Evolutionary conservation across 2,888 invertebrate species (phyloP).

Genomic region (Apoda limacodes): DNA sequence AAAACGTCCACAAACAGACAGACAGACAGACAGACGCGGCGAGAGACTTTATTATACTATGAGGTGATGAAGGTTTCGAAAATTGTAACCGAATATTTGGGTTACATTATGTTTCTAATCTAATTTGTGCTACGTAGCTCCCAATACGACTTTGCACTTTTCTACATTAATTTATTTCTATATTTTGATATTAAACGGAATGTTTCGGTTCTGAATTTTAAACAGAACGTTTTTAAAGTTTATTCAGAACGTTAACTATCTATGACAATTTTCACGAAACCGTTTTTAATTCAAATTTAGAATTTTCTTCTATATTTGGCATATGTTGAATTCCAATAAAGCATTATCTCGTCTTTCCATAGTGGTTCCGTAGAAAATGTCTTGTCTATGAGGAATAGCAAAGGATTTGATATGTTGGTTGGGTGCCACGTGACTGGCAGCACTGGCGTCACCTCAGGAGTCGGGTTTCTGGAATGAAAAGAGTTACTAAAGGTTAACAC

Average conservation of each 20-base stretch:
- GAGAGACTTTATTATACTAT: too few species aligned
- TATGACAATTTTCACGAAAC: constrained; percentile 1
- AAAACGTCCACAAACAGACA: too few species aligned
- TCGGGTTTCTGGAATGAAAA: constrained; percentile 38
- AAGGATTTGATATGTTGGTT: constrained; percentile 26
- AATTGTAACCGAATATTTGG: too few species aligned
- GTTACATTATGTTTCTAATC: too few species aligned
- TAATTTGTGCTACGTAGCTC: neutral
- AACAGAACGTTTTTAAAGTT: constrained; percentile 1
- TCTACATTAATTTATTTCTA: too few species aligned
- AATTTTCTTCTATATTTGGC: constrained; percentile 42
- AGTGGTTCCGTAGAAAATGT: constrained; percentile 30
- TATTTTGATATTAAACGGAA: too few species aligned
- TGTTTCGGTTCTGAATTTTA: constrained; percentile 6
- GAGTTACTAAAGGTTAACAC: too few species aligned
- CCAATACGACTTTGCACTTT: too few species aligned
- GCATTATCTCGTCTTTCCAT: constrained; percentile 35
- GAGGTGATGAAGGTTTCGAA: too few species aligned
- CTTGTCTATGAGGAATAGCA: constrained; percentile 33
- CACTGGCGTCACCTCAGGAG: constrained; percentile 24
- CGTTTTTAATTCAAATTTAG: constrained; percentile 5
- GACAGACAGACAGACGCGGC: too few species aligned
- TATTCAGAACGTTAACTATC: too few species aligned
- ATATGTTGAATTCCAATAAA: constrained; percentile 47
- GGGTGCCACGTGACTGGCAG: constrained; percentile 35